These are phyloP conservation scores for Halisarca cf. caerulea DNA, from an alignment of 37 sponge, comb jelly and placozoan species.

Conservation along the genomic window DNA sequence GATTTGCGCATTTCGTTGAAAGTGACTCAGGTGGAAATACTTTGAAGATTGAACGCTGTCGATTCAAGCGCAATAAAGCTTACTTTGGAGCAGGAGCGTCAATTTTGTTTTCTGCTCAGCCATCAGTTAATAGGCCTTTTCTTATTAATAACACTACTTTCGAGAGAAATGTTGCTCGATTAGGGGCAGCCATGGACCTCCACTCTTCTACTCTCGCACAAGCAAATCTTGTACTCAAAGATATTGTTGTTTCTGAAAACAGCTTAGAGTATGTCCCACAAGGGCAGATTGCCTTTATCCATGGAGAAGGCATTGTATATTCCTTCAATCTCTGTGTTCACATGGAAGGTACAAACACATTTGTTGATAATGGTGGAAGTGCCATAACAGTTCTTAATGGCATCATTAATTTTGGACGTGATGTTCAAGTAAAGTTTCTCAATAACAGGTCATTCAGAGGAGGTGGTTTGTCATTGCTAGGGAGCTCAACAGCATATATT, in stretches of 20 bases:
- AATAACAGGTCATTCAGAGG: conserved; percentile 15
- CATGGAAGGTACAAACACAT: neutral
- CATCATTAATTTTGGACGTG: neutral
- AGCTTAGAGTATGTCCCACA: neutral
- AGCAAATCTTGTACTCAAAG: neutral
- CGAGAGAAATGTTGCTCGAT: neutral
- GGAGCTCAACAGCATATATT: conserved; percentile 12
- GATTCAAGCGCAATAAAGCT: neutral
- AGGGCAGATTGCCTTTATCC: neutral
- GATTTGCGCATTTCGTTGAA: neutral
- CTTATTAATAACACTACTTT: neutral
- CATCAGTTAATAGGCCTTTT: no score
- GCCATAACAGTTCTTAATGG: neutral
- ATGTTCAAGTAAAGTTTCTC: neutral
- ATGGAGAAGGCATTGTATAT: conserved; percentile 9
- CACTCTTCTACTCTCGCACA: neutral
- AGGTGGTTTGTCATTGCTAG: conserved; percentile 31
- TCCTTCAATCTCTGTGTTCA: neutral
- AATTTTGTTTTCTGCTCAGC: neutral
- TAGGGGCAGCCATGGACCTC: conserved; percentile 15
- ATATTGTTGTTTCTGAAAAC: neutral
- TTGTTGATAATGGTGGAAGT: neutral
- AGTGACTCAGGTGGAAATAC: neutral
- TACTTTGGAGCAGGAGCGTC: conserved; percentile 16
- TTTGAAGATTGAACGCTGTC: neutral